These are phyloP conservation scores for Antitype chi DNA, from an alignment of 2,888 invertebrate genomes.

Conservation along the genomic window DNA sequence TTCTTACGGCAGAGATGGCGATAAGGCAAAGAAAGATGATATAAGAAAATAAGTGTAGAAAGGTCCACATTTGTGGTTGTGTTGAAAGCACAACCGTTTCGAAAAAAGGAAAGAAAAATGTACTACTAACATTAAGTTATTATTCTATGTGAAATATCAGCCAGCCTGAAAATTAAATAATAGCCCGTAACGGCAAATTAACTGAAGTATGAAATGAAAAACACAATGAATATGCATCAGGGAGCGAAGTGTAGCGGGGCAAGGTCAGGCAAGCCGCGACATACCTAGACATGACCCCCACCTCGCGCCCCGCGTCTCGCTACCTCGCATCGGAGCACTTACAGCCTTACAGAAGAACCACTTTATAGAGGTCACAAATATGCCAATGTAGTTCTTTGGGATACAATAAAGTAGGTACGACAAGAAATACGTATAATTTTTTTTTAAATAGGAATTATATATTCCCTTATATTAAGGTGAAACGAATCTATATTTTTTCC, in stretches of 20 bases:
- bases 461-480: background rate
- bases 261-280: slow-evolving; percentile 50
- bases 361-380: background rate
- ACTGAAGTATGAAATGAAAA: slow-evolving; percentile 36
- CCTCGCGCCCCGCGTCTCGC: background rate
- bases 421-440: background rate
- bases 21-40: no score
- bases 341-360: background rate
- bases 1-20: no score
- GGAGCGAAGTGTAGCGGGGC: slow-evolving; percentile 30
- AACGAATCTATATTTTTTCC: no score
- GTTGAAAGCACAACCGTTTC: background rate
- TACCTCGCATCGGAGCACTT: background rate
- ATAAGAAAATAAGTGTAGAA: background rate
- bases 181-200: slow-evolving; percentile 4
- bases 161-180: slow-evolving; percentile 23
- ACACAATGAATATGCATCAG: slow-evolving; percentile 48
- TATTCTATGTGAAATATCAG: background rate
- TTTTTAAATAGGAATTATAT: no score
- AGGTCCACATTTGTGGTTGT: no score
- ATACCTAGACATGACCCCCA: background rate
- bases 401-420: background rate
- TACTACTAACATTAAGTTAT: background rate
- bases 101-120: background rate
- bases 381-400: background rate